Evolutionary conservation across 1,140 invertebrate species (phyloP), one percentile per base, ranked within the genome.

Genomic region (Zaprionus tsacasi): DNA sequence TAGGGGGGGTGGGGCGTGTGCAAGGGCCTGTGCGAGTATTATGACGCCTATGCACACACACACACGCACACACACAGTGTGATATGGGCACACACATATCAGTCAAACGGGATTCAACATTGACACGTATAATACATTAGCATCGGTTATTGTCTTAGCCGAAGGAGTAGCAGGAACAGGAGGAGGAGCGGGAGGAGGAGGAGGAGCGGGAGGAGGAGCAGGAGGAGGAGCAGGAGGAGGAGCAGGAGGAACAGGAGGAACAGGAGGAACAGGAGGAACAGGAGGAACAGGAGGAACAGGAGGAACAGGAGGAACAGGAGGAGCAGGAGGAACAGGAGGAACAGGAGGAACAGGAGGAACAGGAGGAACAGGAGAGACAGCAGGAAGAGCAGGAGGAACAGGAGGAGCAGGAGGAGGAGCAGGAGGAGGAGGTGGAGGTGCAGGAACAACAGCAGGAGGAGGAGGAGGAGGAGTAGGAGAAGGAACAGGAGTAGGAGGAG

Each of bases 101-200:
- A 82, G 72, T 88, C 82, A 82, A 80, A 87, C 38, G 67, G 70
- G 71, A 76, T 79, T 76, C 77, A 79, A 82, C 70, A 87, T 82
- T 82, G 83, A 88, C 83, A 88, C 83, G 79, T 78, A 77, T 78
- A 82, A 78, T 65, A 82, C 83, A 88, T 82, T 87, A 82, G 83
- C 79, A 73, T 78, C 77, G 70, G 79, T 83, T 80, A 88, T 87
- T 87, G 83, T 72, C 73, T 80, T 67, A 72, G 70, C 67, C 70
- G 63, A 79, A 71, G 79, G 30, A 21, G 45, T 8, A 43, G 40
- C 0, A 43, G 45, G 3, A 48, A 15, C 13, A 43, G 40, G 5
- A 13, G 45, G 10, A 17, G 79, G 40, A 25, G 45, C 2, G 15
- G 40, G 13, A 45, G 45, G 10, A 25, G 45, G 7, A 71, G 38